Base-by-base conservation (phyloP, 2,888 invertebrate genomes). In the Lamproptera curius region DNA sequence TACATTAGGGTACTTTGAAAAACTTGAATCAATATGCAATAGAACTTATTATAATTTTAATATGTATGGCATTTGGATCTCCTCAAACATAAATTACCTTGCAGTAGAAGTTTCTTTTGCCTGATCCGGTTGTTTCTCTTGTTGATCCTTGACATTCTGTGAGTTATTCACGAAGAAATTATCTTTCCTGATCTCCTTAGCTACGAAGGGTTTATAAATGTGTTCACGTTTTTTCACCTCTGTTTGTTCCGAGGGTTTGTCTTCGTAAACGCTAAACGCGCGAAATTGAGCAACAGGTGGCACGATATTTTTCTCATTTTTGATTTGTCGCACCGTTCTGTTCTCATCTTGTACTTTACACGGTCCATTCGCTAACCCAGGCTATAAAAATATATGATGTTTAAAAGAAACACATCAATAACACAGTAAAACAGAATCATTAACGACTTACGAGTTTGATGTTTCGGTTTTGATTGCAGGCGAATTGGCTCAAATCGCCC, bases 251-350 rank as follows among this genome's bases (percentile, higher is more conserved):
- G 80, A 76, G 16, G 80, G 74, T 42, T 83, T 82, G 58, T 93
- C 94, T 67, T 94, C 94, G 63, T 92, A 94, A 1, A 94, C 92
- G 61, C 92, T 93, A 70, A 94, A 94, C 34, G 92, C 91, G 79
- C 94, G 93, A 77, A 92, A 92, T 67, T 93, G 92, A 50, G 92
- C 92, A 63, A 92, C 92, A 43, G 92, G 92, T 54, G 79, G 88
- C 50, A 84, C 77, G 42, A 88, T 85, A 56, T 84, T 87, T 67
- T 88, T 88, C 56, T 87, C 86, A 59, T 86, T 86, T 61, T 85
- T 88, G 33, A 85, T 83, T 55, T 76, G 83, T 46, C 84, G 80
- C 55, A 86, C 70, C 23, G 81, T 76, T 58, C 84, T 76, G 54
- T 78, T 85, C 57, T 85, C 87, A 73, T 87, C 85, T 73, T 83